Percentiles rank a stretch among this genome's conserved stretches.
These are phyloP conservation scores for Pteromalus puparum DNA, from an alignment of 1,140 invertebrate species.

Conservation along the genomic window DNA sequence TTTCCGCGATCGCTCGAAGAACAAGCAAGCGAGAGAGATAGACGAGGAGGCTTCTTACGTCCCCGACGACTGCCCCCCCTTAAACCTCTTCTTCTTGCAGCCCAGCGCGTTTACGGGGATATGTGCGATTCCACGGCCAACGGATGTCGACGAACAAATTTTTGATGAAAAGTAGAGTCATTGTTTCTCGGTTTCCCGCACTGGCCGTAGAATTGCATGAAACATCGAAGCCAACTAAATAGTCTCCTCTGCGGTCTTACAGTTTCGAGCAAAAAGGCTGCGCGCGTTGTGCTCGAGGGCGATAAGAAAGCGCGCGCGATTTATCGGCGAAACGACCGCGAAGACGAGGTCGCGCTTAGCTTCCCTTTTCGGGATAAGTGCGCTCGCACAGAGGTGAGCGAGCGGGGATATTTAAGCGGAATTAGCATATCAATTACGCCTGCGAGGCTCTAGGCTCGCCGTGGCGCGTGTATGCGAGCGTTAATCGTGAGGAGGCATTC, in stretches of 20 bases:
- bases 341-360: background rate
- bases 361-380: background rate
- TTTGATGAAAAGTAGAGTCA: no score
- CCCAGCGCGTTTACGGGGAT: background rate
- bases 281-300: background rate
- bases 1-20: slow-evolving; percentile 23
- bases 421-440: background rate
- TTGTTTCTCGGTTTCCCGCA: no score
- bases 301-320: background rate
- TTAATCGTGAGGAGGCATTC: no score
- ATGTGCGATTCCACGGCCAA: background rate
- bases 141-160: no score
- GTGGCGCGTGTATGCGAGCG: background rate
- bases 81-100: background rate
- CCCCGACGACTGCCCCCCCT: background rate
- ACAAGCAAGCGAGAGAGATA: slow-evolving; percentile 8
- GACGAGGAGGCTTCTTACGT: slow-evolving; percentile 5
- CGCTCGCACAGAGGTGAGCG: background rate
- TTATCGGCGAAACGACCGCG: background rate
- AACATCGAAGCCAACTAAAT: background rate
- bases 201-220: background rate
- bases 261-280: background rate
- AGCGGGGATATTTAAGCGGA: background rate
- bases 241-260: background rate
- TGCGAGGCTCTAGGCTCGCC: background rate